A percentile compares a stretch with the other conserved stretches of the same genome.
phyloP scores from a whole-genome alignment of 1,140 invertebrate species.

The Drosophila tropicalis region DNA sequence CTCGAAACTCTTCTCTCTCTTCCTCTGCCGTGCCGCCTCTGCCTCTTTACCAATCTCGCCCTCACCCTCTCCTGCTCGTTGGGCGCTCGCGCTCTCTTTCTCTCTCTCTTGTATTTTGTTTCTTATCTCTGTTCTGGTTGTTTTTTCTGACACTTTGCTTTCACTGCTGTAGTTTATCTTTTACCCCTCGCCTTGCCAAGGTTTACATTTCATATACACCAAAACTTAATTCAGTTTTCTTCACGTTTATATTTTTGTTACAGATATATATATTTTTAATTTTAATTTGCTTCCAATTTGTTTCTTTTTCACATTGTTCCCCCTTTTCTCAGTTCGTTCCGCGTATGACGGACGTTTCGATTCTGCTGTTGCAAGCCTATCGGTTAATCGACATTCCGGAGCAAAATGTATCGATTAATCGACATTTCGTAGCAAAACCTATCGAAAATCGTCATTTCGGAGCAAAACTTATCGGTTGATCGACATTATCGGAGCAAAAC shows the following conservation, averaged over 20 bases:
- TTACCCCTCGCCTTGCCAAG: conserved; percentile 18
- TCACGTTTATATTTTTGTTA: conserved; percentile 5
- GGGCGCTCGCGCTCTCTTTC: conserved; percentile 21
- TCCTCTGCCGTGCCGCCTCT: neutral
- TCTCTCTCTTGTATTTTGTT: conserved; percentile 47
- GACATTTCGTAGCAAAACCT: no score
- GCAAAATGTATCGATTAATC: no score
- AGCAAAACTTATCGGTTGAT: no score
- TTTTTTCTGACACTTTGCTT: conserved; percentile 43
- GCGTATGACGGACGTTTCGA: conserved; percentile 10
- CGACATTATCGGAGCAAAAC: no score
- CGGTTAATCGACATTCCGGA: no score
- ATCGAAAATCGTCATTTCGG: no score
- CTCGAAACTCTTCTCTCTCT: conserved; percentile 6
- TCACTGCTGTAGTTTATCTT: conserved; percentile 51
- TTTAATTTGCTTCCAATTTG: conserved; percentile 14
- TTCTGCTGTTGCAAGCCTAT: neutral
- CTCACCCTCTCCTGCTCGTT: conserved; percentile 36
- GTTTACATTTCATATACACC: neutral
- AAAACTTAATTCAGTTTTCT: neutral
- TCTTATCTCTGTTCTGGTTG: conserved; percentile 50
- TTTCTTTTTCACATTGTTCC: conserved; percentile 10
- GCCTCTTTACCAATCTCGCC: conserved; percentile 4
- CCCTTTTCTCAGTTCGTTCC: conserved; percentile 5
- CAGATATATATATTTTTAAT: conserved; percentile 8